Base-by-base conservation (phyloP, 2,888 invertebrate species). In the Harpalus rubripes region DNA sequence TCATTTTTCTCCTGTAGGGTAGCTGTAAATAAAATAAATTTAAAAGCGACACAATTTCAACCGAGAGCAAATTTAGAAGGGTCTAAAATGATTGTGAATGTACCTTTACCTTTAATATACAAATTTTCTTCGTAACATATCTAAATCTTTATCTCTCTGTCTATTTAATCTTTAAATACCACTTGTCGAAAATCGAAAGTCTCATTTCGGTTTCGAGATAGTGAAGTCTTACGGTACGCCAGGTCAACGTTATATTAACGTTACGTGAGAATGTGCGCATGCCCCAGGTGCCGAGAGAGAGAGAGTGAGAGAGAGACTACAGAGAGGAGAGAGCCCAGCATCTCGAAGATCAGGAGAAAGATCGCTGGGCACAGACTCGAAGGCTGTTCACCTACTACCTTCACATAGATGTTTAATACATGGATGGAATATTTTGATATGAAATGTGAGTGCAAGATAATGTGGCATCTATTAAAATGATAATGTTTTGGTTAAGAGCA, bases 331-430 rank as follows among this genome's bases (percentile, higher is more conserved):
- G 44, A 18, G 52, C 74, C 4, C 78, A 78, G 78, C 78, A 78
- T 56, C 58, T 41, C 63, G 63, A 26, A 68, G 68, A 68, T 68
- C 68, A 78, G 26, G 58, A 78, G 78, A 78, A 78, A 78, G 78
- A 78, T 78, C 78, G 56, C 15, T 32, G 78, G 44, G 44, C 44
- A 8, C 44, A 52, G 44, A 52, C 44, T 52, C 44, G 44, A 52
- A 78, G 83, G 83, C 83, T 83, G 83, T 83, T 83, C 58, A 83
- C 83, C 83, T 52, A 52, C 44, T 52, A 52, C 44, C 44, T 52
- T 7, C 10, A 3, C 44, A 52, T 52, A 52, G 44, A 52, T 12
- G 44, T 52, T 52, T 1, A 12, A 52, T 0, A 12, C 4, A 3
- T 52, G 44, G 44, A 52, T 52, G 10, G 44, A 52, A 12, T 8